Conservation (phyloP, 2,113 vertebrate genomes). For the Lynx canadensis region DNA sequence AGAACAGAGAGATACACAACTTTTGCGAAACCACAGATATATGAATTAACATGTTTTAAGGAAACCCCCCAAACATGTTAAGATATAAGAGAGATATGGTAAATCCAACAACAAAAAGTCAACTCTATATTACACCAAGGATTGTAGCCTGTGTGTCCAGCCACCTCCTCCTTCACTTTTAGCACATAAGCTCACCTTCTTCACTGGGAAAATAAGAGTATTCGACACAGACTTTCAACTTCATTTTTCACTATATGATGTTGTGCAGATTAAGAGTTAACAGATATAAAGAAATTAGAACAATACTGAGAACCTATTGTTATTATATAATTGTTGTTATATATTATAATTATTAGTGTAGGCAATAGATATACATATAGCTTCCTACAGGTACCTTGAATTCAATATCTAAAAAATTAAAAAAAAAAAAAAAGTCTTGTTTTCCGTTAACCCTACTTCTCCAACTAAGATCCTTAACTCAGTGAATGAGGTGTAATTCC, state of each 20-base stretch:
- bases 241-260: not conserved
- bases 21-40: not conserved
- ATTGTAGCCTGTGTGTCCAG: not conserved
- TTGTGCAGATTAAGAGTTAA: not conserved
- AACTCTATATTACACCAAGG: not conserved
- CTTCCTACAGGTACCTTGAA: not conserved
- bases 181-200: not conserved
- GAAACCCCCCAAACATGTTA: not conserved
- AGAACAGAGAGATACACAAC: not conserved
- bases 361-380: not conserved
- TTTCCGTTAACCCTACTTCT: not conserved
- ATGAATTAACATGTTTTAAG: not conserved
- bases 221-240: not conserved
- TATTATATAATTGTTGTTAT: not conserved
- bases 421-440: not conserved
- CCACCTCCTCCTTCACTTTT: not conserved
- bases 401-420: not conserved
- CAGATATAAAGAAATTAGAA: not conserved
- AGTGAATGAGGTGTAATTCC: not conserved
- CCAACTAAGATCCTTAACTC: not conserved
- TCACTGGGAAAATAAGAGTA: not conserved
- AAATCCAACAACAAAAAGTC: not conserved
- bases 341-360: not conserved
- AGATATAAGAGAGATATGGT: not conserved
- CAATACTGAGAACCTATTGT: not conserved